phyloP scores from a whole-genome alignment of 92 coral and sea anemone genomes.

The Bergia sp. region DNA sequence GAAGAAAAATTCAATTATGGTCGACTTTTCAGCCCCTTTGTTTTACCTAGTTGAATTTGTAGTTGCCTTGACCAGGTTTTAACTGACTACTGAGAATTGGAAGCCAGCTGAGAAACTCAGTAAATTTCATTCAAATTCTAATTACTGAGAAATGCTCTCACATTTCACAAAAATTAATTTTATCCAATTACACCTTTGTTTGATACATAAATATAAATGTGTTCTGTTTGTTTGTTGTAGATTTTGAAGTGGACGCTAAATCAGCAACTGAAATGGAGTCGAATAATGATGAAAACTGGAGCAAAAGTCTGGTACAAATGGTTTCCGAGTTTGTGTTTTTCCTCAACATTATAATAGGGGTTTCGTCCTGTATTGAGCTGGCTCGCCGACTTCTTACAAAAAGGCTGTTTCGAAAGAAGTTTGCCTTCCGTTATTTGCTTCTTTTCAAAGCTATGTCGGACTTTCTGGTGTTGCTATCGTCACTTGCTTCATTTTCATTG shows the following conservation, averaged over 20 bases:
- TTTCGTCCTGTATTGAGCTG: background rate
- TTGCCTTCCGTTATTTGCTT: background rate
- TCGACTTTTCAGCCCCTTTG: too few species aligned
- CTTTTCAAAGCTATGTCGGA: constrained; percentile 19
- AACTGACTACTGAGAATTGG: too few species aligned
- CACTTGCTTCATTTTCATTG: constrained; percentile 4
- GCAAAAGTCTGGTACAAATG: background rate
- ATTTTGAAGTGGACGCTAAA: too few species aligned
- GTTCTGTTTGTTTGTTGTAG: background rate
- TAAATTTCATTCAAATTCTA: too few species aligned
- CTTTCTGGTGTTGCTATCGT: background rate
- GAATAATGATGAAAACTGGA: background rate
- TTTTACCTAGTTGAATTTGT: too few species aligned
- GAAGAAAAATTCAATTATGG: too few species aligned
- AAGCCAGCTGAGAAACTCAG: too few species aligned
- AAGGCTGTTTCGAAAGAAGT: background rate
- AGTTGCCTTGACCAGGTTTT: too few species aligned
- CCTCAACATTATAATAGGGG: background rate
- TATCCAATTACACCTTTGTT: too few species aligned
- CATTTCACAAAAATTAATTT: too few species aligned
- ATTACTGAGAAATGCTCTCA: too few species aligned
- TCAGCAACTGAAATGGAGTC: background rate
- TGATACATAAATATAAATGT: background rate
- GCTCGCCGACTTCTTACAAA: background rate
- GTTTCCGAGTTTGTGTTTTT: background rate